Evolutionary conservation across 2,113 vertebrate species (phyloP), one percentile per base, ranked within the genome.

Genomic region (Cololabis saira): DNA sequence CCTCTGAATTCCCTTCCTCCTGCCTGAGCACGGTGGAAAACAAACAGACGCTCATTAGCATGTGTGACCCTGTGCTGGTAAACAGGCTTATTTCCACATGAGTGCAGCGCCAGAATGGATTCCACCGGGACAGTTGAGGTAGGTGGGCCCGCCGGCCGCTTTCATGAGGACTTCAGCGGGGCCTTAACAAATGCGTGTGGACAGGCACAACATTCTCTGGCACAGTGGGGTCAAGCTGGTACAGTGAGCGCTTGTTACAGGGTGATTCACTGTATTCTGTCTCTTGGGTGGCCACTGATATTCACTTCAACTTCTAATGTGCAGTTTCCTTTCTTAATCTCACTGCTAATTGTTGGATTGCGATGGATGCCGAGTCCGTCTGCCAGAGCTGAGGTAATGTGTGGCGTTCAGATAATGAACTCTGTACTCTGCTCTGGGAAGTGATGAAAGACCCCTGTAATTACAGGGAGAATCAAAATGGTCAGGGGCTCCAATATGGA

Each of bases 21-120:
- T 76, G 66, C 79, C 82, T 87, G 87, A 87, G 76, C 87, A 86
- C 79, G 71, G 70, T 76, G 76, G 85, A 89, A 92, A 91, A 91
- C 89, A 92, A 90, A 91, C 86, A 89, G 90, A 83, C 73, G 67
- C 85, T 92, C 91, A 92, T 92, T 92, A 93, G 86, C 90, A 92
- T 91, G 88, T 90, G 83, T 83, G 89, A 89, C 86, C 87, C 67
- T 66, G 82, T 83, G 89, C 85, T 91, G 87, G 88, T 90, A 89
- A 90, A 91, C 84, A 87, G 71, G 61, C 76, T 92, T 89, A 88
- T 86, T 93, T 92, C 89, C 82, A 87, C 89, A 90, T 84, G 89
- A 91, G 87, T 85, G 88, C 84, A 64, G 74, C 21, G 68, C 52
- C 66, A 92, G 85, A 93, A 91, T 89, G 85, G 90, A 84, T 79